Percentiles rank a stretch among this genome's conserved stretches.
These are phyloP conservation scores for Leptestheria dahalacensis DNA, from an alignment of 1,140 invertebrate species.

Conservation along the genomic window DNA sequence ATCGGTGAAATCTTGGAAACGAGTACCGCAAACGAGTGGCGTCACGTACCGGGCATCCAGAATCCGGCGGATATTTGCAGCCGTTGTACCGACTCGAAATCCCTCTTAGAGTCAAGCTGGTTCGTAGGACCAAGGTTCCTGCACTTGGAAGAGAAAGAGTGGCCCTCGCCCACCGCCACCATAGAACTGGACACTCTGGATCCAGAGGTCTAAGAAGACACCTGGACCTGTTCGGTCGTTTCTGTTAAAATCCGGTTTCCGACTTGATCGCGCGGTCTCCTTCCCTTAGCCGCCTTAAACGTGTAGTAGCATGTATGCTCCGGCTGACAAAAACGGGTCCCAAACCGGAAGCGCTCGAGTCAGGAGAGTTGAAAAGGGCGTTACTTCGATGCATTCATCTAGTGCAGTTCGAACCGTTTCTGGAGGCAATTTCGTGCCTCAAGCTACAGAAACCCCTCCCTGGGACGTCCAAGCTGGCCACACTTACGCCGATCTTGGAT, in stretches of 20 bases:
- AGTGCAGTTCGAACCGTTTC: neutral
- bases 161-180: neutral
- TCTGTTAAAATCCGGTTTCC: neutral
- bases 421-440: neutral
- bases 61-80: conserved; percentile 7
- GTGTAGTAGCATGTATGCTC: neutral
- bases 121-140: conserved; percentile 17
- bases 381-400: neutral
- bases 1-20: neutral
- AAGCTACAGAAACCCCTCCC: neutral
- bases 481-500: conserved; percentile 1
- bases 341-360: neutral
- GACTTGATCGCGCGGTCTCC: neutral
- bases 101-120: conserved; percentile 10
- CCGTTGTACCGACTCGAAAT: neutral
- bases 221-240: neutral
- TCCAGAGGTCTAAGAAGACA: neutral
- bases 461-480: neutral
- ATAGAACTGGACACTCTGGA: neutral
- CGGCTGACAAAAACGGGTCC: neutral
- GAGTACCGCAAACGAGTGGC: neutral
- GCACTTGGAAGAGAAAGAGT: neutral
- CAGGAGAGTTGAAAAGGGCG: no score
- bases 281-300: neutral
- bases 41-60: neutral